Evolutionary conservation across 2,797 vertebrate species (phyloP), one percentile per base, ranked within the genome.

Genomic region (Halcyon badia): DNA sequence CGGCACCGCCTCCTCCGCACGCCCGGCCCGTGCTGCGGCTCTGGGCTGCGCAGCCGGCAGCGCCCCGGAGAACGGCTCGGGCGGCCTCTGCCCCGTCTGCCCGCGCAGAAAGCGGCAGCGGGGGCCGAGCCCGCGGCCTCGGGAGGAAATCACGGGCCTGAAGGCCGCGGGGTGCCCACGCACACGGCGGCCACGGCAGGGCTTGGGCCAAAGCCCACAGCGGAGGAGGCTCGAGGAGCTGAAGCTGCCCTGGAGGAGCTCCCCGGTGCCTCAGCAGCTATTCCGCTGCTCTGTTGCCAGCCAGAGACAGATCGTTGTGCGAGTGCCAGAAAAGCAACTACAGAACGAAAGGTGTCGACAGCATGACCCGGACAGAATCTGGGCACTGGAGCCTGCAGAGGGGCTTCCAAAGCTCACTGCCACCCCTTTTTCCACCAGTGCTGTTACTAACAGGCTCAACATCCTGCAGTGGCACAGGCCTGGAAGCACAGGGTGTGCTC

Each of bases 171-270:
- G 46, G 44, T 15, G 9, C 19, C 25, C 49, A 9, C 2, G 30
- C 44, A 22, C 35, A 1, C 33, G 5, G 52, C 52, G 28, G 33
- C 52, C 64, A 4, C 5, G 52, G 52, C 25, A 6, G 46, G 15
- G 31, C 10, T 2, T 5, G 33, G 19, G 7, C 9, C 6, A 1
- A 8, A 48, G 24, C 33, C 33, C 33, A 4, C 2, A 4, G 14
- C 33, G 16, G 42, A 12, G 42, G 11, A n/a, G 35, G 82, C 49
- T 31, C 5, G 42, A 48, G 56, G 48, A 39, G n/a, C 39, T 13
- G 64, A 35, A 42, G 37, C 1, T 14, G 31, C 42, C 76, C 12
- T 6, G 52, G 52, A 44, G 44, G 52, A 20, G n/a, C 26, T 26
- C 72, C 37, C 46, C 49, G 49, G 39, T 13, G n/a, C 28, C 49